Conservation (phyloP, 1,140 invertebrate species). For the Drosophila sechellia region DNA sequence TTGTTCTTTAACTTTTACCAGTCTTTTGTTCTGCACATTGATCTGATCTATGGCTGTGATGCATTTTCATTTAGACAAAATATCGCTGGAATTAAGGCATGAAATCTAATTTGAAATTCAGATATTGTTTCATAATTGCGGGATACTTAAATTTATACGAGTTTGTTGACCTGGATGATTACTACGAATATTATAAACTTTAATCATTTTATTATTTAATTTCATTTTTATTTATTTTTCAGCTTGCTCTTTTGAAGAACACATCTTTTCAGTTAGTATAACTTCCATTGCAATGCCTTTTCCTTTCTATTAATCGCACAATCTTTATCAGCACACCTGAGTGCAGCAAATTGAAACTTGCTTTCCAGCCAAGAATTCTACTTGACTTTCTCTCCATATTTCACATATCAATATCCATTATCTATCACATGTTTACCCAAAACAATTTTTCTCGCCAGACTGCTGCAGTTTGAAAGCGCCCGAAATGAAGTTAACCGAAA, state of each 20-base stretch:
- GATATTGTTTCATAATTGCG: slow-evolving; percentile 27
- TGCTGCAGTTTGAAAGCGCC: slow-evolving; percentile 2
- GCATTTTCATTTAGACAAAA: slow-evolving; percentile 20
- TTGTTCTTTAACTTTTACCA: slow-evolving; percentile 31
- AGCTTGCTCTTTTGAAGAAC: too few relatives aligned
- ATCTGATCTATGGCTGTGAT: slow-evolving; percentile 4
- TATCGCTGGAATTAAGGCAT: slow-evolving; percentile 19
- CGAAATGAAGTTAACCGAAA: slow-evolving; percentile 2
- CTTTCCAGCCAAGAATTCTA: slow-evolving; percentile 29
- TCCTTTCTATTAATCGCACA: slow-evolving; percentile 32
- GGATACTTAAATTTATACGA: neutral
- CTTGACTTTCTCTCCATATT: slow-evolving; percentile 39
- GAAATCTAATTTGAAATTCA: slow-evolving; percentile 39
- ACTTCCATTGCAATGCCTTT: slow-evolving; percentile 11
- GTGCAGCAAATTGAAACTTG: slow-evolving; percentile 25
- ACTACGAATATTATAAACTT: too few relatives aligned
- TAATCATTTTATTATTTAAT: neutral
- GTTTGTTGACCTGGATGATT: neutral
- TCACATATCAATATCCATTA: slow-evolving; percentile 45
- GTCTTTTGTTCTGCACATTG: slow-evolving; percentile 26
- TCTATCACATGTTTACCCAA: slow-evolving; percentile 32
- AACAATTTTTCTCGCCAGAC: slow-evolving; percentile 24
- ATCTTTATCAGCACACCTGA: slow-evolving; percentile 1
- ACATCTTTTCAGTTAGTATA: neutral
- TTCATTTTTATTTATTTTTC: too few relatives aligned